phyloP scores from a whole-genome alignment of 2,113 vertebrate species.

The Megaceryle torquata region DNA sequence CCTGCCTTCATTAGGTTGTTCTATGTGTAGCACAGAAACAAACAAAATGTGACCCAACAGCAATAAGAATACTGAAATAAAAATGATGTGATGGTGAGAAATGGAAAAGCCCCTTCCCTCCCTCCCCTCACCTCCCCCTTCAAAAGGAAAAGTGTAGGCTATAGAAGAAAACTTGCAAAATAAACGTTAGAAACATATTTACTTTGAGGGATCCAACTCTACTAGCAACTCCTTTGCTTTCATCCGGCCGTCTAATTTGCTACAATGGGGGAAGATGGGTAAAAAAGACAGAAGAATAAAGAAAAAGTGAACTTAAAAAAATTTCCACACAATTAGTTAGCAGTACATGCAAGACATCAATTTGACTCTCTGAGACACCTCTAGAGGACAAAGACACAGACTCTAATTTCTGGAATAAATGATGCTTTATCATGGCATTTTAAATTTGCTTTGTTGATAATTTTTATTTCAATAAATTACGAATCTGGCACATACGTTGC shows the following conservation, averaged over 20 bases:
- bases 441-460: conserved; percentile 14
- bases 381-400: conserved; percentile 74
- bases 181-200: conserved; percentile 87
- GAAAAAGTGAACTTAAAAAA: conserved; percentile 84
- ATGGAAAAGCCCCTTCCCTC: conserved; percentile 78
- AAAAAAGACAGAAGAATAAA: conserved; percentile 86
- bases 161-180: conserved; percentile 82
- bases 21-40: conserved; percentile 82
- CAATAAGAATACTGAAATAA: conserved; percentile 76
- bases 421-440: conserved; percentile 36
- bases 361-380: conserved; percentile 73
- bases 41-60: conserved; percentile 79
- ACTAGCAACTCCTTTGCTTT: conserved; percentile 88
- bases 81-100: conserved; percentile 80
- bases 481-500: conserved; percentile 16
- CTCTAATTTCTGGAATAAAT: conserved; percentile 65
- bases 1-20: conserved; percentile 75
- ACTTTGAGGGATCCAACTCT: conserved; percentile 90
- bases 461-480: neutral
- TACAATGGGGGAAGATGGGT: conserved; percentile 83
- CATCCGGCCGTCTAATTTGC: conserved; percentile 88
- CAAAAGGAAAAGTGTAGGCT: conserved; percentile 79
- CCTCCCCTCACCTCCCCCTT: conserved; percentile 70
- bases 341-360: conserved; percentile 83
- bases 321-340: conserved; percentile 81